Percentiles rank a stretch among this genome's conserved stretches.
These are phyloP conservation scores for Scaptomyza montana DNA, from an alignment of 1,140 invertebrate genomes.

Conservation along the genomic window DNA sequence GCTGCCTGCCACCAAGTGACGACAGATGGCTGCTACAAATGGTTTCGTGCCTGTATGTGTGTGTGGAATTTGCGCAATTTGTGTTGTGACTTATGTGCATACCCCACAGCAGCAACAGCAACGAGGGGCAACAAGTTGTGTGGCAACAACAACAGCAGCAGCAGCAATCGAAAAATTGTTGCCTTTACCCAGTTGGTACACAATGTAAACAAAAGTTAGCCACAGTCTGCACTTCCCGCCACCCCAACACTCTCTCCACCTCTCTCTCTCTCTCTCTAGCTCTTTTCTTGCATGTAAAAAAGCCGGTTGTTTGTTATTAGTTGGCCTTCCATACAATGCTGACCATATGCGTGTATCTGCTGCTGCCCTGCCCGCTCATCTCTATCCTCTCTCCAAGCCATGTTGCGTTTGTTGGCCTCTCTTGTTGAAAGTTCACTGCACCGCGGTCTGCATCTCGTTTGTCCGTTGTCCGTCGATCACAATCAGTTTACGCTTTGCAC, in stretches of 20 bases:
- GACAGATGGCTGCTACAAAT: conserved; percentile 58
- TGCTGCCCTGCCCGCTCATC: background rate
- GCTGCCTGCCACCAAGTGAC: conserved; percentile 34
- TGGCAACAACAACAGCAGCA: conserved; percentile 28
- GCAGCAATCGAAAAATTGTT: conserved; percentile 27
- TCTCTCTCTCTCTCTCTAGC: conserved; percentile 10
- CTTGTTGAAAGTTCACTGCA: conserved; percentile 39
- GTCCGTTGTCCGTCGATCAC: conserved; percentile 63
- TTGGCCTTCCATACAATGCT: conserved; percentile 57
- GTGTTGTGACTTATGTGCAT: conserved; percentile 73
- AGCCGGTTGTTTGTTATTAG: conserved; percentile 81
- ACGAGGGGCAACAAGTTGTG: conserved; percentile 55
- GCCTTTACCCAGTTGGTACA: background rate
- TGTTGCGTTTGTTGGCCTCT: conserved; percentile 76
- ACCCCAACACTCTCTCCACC: background rate
- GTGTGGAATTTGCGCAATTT: conserved; percentile 75
- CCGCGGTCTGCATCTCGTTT: conserved; percentile 45
- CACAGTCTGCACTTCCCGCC: conserved; percentile 6
- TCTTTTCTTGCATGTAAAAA: conserved; percentile 29
- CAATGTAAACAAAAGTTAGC: conserved; percentile 72
- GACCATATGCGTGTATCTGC: conserved; percentile 22
- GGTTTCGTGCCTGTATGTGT: conserved; percentile 3
- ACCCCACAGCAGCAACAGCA: conserved; percentile 43
- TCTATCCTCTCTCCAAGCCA: conserved; percentile 33
- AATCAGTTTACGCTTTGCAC: conserved; percentile 77